Evolutionary conservation across 2,113 vertebrate genomes (phyloP).

Genomic region (Potamarius usumacintae): DNA sequence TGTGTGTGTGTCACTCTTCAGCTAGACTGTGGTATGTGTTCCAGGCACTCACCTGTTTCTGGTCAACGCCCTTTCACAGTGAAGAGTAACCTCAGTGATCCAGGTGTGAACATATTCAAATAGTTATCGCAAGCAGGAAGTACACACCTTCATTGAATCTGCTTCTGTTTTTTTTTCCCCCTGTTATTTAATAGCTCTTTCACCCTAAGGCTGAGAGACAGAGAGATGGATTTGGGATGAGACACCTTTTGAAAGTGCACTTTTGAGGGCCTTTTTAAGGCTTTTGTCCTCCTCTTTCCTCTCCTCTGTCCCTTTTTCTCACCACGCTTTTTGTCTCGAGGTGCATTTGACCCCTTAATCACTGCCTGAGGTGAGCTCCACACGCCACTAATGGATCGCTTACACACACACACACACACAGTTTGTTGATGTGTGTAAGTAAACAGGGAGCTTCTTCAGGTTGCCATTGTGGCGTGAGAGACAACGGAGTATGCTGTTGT

Average conservation of each 20-base stretch:
- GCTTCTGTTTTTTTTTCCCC: slow-evolving; percentile 34
- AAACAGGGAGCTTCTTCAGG: slow-evolving; percentile 49
- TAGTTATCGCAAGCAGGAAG: slow-evolving; percentile 19
- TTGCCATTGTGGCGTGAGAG: slow-evolving; percentile 41
- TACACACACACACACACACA: slow-evolving; percentile 37
- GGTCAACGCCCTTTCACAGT: slow-evolving; percentile 32
- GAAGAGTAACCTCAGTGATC: neutral
- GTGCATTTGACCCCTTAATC: slow-evolving; percentile 56
- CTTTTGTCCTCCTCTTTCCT: slow-evolving; percentile 54
- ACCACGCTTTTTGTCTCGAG: slow-evolving; percentile 49
- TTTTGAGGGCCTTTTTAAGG: slow-evolving; percentile 26
- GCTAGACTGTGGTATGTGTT: slow-evolving; percentile 36
- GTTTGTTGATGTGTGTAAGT: slow-evolving; percentile 47
- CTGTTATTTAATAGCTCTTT: slow-evolving; percentile 35
- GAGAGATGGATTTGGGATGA: slow-evolving; percentile 39
- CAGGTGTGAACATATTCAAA: slow-evolving; percentile 28
- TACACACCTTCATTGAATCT: slow-evolving; percentile 32
- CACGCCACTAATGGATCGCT: slow-evolving; percentile 47
- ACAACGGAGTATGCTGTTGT: slow-evolving; percentile 24
- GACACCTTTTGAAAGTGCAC: slow-evolving; percentile 52
- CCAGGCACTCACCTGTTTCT: slow-evolving; percentile 37
- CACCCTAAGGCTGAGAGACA: slow-evolving; percentile 33
- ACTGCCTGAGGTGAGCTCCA: slow-evolving; percentile 56
- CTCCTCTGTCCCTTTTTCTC: slow-evolving; percentile 46
- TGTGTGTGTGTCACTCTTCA: slow-evolving; percentile 38